Base-by-base conservation (phyloP, 2,888 invertebrate genomes). In the Meta bourneti region DNA sequence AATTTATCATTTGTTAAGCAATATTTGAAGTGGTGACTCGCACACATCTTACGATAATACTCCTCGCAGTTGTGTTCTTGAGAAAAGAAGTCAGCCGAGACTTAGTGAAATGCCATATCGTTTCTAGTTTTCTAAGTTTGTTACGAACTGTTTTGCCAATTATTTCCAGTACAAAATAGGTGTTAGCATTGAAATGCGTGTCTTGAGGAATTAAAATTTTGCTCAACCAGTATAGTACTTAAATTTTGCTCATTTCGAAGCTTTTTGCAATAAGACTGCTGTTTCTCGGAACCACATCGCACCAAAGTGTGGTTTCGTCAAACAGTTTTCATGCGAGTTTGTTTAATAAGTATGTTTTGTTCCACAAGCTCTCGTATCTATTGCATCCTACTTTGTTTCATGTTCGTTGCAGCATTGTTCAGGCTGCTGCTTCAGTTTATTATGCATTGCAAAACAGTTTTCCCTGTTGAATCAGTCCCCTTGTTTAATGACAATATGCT, bases 171-270 rank as follows among this genome's bases (percentile, higher is more conserved):
- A 90, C 90, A 90, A 90, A 90, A 72, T 11, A 84, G 48, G 34
- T 13, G 48, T 49, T 61, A 48, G 71, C 54, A 9, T 34, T 61
- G 19, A 52, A 20, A 13, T 72, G 34, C 48, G 11, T 75, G 54
- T 85, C 52, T 79, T 20, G 51, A n/a, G n/a, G 34, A 72, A 72
- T 87, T 51, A 72, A 78, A 86, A 51, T 70, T 61, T 85, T 85
- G 85, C 85, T 85, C 84, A 90, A 90, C 34, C 20, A 71, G 19
- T 54, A 16, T 61, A 71, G 90, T 91, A 91, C 90, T 91, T 91
- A 91, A 61, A 86, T 82, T 74, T 77, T 81, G 54, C 86, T 91
- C 85, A 85, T 49, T 80, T 75, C 71, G 13, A 78, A 34, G 34
- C 70, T 70, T 51, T 69, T 70, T 86, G 86, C 78, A 86, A 78